phyloP scores from a whole-genome alignment of 2,888 invertebrate genomes.

The Sinelater perroti region DNA sequence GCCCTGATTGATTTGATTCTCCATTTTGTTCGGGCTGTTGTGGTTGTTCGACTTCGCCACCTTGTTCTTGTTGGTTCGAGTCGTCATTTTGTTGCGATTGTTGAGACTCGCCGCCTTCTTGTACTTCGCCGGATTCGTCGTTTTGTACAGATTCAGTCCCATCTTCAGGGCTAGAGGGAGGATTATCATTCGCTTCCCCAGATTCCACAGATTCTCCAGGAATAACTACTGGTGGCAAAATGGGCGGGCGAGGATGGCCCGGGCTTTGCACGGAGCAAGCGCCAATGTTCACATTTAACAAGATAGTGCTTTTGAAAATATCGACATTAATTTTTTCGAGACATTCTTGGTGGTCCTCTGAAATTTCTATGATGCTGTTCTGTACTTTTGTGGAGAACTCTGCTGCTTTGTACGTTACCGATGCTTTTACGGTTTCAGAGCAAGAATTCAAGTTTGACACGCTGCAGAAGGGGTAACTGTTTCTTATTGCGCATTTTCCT shows the following conservation, averaged over 20 bases:
- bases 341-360: constrained; percentile 9
- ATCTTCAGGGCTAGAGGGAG: too few relatives aligned
- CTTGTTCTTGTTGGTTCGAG: background rate
- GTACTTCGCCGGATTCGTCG: too few relatives aligned
- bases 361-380: background rate
- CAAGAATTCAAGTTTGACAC: constrained; percentile 8
- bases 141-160: too few relatives aligned
- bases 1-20: background rate
- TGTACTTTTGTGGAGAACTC: background rate
- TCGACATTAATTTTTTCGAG: background rate
- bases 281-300: background rate
- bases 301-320: background rate
- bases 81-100: background rate
- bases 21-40: background rate
- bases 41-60: background rate
- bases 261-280: background rate
- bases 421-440: background rate
- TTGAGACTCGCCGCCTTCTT: background rate
- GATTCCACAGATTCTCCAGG: too few relatives aligned
- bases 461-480: background rate
- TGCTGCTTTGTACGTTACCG: background rate
- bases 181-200: too few relatives aligned
- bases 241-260: background rate
- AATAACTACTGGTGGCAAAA: too few relatives aligned
- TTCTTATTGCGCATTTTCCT: constrained; percentile 9